A percentile compares a stretch with the other conserved stretches of the same genome.
Conservation (phyloP, 2,113 vertebrate species). For the Ursus arctos region DNA sequence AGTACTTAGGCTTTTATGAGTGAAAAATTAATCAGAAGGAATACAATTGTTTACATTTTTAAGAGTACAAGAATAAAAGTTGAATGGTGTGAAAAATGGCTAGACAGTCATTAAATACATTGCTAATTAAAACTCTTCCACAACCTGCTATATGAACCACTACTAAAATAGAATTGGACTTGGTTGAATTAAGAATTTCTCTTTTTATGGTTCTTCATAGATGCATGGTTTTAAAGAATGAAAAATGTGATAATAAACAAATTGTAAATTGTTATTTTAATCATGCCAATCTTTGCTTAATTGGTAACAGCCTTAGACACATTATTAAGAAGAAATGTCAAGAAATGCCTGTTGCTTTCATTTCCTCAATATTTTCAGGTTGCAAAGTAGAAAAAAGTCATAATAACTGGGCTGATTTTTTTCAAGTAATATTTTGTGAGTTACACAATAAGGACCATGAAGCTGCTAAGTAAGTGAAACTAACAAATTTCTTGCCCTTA, state of each 20-base stretch:
- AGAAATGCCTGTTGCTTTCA: not conserved
- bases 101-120: not conserved
- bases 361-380: not conserved
- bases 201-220: conserved; percentile 17
- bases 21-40: conserved; percentile 33
- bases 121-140: conserved; percentile 54
- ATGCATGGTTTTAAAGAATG: not conserved
- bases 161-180: conserved; percentile 31
- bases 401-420: not conserved
- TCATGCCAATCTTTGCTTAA: not conserved
- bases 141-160: not conserved
- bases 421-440: not conserved
- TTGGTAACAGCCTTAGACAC: not conserved
- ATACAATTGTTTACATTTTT: not conserved
- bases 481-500: not conserved
- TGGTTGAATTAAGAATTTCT: conserved; percentile 22
- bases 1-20: not conserved
- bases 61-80: not conserved
- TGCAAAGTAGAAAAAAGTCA: conserved; percentile 47
- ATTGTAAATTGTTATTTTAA: not conserved
- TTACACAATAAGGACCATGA: not conserved
- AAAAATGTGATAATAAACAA: not conserved
- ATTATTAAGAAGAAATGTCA: conserved; percentile 39
- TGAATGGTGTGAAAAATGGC: conserved; percentile 43
- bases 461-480: not conserved